Conservation (phyloP, 2,888 invertebrate genomes). For the Himalopsyche tibetana region DNA sequence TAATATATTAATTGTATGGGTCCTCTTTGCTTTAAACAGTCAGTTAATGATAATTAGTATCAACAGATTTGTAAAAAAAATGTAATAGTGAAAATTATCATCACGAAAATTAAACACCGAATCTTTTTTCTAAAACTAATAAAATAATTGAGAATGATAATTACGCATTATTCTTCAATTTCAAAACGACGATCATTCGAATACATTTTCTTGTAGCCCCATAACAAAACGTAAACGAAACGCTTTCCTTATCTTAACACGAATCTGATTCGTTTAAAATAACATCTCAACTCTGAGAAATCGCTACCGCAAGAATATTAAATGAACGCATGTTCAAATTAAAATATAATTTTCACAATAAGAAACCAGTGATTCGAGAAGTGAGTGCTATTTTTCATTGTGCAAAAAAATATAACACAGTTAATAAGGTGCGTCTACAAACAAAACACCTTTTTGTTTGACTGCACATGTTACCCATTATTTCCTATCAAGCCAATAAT, state of each 20-base stretch:
- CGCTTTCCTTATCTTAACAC: conserved; percentile 8
- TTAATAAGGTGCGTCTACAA: background rate
- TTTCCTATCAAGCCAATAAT: background rate
- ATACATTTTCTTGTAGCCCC: background rate
- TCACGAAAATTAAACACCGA: too few species aligned
- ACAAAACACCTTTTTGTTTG: conserved; percentile 27
- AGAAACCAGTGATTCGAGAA: background rate
- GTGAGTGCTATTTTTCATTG: background rate
- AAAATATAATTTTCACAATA: background rate
- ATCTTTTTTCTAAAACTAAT: too few species aligned
- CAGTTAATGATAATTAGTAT: too few species aligned
- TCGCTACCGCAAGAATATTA: conserved; percentile 18
- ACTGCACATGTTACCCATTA: background rate
- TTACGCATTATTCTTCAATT: too few species aligned
- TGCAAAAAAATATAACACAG: background rate
- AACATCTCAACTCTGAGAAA: background rate
- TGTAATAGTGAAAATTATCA: too few species aligned
- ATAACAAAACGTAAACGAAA: background rate
- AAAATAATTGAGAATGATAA: too few species aligned
- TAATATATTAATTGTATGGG: too few species aligned
- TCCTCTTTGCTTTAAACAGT: too few species aligned
- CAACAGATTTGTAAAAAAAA: too few species aligned
- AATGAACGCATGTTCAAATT: conserved; percentile 2
- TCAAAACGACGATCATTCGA: background rate
- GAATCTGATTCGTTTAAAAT: conserved; percentile 31